Conservation (phyloP, 1,140 invertebrate genomes). For the Papilio helenus region DNA sequence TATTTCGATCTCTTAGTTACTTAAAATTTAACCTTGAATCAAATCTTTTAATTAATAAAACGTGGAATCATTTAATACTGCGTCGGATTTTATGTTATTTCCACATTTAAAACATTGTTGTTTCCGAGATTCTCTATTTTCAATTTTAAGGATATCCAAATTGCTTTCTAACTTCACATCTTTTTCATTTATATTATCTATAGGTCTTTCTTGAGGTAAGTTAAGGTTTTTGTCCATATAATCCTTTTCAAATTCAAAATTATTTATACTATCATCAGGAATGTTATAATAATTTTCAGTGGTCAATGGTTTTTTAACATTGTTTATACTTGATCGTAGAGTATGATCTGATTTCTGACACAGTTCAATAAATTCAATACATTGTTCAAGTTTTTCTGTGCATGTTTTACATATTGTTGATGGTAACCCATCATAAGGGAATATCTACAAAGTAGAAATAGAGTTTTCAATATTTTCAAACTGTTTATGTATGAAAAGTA, state of each 20-base stretch:
- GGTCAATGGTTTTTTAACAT: conserved; percentile 8
- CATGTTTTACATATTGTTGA: conserved; percentile 67
- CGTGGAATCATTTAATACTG: too few species aligned
- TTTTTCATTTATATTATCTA: conserved; percentile 9
- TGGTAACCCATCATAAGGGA: conserved; percentile 71
- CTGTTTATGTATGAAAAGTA: neutral
- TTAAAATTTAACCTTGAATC: too few species aligned
- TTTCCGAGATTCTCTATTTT: conserved; percentile 56
- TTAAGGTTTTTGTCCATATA: neutral
- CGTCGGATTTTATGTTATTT: too few species aligned
- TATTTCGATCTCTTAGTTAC: too few species aligned
- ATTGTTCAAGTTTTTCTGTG: conserved; percentile 61
- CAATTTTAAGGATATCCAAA: conserved; percentile 38
- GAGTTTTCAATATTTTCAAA: neutral
- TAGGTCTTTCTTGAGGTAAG: neutral
- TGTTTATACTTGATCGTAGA: conserved; percentile 47
- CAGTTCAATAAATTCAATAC: conserved; percentile 68
- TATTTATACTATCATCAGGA: conserved; percentile 24
- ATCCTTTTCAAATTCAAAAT: neutral
- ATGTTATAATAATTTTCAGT: conserved; percentile 29
- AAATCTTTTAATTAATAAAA: too few species aligned
- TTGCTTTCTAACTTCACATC: conserved; percentile 33
- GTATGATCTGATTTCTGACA: conserved; percentile 70
- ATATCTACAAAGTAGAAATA: conserved; percentile 60
- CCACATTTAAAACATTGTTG: conserved; percentile 80